Conservation (phyloP, 1,140 invertebrate species). For the Varroa destructor region DNA sequence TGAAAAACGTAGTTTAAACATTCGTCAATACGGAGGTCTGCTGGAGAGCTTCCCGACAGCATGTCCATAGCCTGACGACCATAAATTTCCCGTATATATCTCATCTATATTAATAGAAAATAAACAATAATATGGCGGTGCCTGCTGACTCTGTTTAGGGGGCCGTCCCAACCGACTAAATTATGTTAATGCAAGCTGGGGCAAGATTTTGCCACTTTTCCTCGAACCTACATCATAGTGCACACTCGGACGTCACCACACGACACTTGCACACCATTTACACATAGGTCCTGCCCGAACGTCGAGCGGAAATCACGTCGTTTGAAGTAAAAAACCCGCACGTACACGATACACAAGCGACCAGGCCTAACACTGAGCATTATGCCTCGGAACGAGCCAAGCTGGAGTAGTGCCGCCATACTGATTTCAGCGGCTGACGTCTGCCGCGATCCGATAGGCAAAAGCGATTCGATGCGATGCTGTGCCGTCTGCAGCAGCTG, state of each 20-base stretch:
- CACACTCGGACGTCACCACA: no score
- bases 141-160: conserved; percentile 2
- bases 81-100: conserved; percentile 18
- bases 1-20: no score
- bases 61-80: no score
- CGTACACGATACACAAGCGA: conserved; percentile 19
- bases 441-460: no score
- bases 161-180: conserved; percentile 28
- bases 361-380: conserved; percentile 28
- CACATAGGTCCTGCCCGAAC: no score
- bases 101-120: conserved; percentile 28
- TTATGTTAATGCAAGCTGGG: conserved; percentile 28
- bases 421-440: not conserved
- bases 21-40: no score
- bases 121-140: conserved; percentile 28
- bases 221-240: no score
- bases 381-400: conserved; percentile 12
- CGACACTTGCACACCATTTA: no score
- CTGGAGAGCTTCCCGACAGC: no score
- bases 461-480: no score
- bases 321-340: not conserved
- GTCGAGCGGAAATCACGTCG: no score
- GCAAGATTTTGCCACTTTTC: conserved; percentile 11
- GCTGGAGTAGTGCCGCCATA: conserved; percentile 6
- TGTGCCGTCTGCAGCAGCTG: no score